Evolutionary conservation across 2,113 vertebrate genomes (phyloP).

Genomic region (Hyperopisus bebe): DNA sequence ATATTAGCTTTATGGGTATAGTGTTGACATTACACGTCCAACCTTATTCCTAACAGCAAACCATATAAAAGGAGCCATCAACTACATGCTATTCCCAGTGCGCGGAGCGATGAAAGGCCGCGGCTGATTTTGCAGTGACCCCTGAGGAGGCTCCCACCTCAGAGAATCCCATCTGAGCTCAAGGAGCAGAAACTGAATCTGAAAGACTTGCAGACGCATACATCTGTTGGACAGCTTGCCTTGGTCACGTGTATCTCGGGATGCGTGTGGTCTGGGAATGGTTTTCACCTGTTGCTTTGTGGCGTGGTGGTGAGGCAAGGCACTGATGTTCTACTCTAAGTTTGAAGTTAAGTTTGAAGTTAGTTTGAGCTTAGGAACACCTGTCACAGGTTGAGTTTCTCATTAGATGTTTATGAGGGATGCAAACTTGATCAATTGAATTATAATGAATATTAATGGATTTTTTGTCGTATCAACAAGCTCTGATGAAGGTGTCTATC

Average conservation of each 20-base stretch:
- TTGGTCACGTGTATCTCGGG: background rate
- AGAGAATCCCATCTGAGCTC: slow-evolving; percentile 9
- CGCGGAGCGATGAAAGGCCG: slow-evolving; percentile 29
- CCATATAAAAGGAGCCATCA: background rate
- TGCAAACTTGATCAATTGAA: background rate
- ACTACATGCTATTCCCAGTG: slow-evolving; percentile 1
- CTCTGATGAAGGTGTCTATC: background rate
- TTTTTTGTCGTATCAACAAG: background rate
- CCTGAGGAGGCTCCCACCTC: slow-evolving; percentile 11
- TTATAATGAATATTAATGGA: background rate
- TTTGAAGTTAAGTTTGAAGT: background rate
- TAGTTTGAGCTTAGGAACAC: background rate
- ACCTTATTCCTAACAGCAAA: slow-evolving; percentile 19
- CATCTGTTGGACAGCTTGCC: slow-evolving; percentile 31
- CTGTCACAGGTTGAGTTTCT: background rate
- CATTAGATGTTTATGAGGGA: background rate
- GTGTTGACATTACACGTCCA: slow-evolving; percentile 12
- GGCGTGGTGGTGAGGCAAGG: background rate
- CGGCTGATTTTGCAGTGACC: slow-evolving; percentile 17
- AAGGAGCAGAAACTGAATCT: slow-evolving; percentile 5
- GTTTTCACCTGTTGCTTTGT: background rate
- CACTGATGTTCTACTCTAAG: background rate
- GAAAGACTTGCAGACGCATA: background rate
- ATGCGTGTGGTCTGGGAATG: slow-evolving; percentile 19
- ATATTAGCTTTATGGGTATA: background rate